Percentiles rank a stretch among this genome's conserved stretches.
phyloP scores from a whole-genome alignment of 2,888 invertebrate genomes.

The Troides helena region DNA sequence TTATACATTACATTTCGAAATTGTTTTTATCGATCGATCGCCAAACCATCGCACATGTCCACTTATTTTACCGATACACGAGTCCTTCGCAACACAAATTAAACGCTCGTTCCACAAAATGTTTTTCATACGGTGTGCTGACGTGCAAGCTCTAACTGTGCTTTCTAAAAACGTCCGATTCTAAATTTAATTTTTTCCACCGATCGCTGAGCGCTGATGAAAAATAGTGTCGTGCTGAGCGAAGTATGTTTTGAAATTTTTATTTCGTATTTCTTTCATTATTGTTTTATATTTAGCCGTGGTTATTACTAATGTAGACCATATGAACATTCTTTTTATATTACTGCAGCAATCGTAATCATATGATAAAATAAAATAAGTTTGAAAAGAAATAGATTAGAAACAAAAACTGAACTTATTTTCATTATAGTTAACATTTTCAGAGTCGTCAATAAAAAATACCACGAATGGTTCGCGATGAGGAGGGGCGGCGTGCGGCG shows the following conservation, averaged over 20 bases:
- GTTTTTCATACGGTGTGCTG: slow-evolving; percentile 32
- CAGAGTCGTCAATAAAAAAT: slow-evolving; percentile 79
- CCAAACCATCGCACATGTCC: slow-evolving; percentile 9
- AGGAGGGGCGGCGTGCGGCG: slow-evolving; percentile 74
- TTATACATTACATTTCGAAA: slow-evolving; percentile 31
- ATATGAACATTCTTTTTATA: not conserved
- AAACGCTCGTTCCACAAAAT: slow-evolving; percentile 36
- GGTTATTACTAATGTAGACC: not conserved
- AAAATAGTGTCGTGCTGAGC: slow-evolving; percentile 67
- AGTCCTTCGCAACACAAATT: slow-evolving; percentile 32
- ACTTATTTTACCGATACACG: slow-evolving; percentile 20
- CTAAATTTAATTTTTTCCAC: slow-evolving; percentile 68
- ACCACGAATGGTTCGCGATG: slow-evolving; percentile 77
- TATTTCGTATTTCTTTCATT: slow-evolving; percentile 41
- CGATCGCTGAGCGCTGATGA: slow-evolving; percentile 56
- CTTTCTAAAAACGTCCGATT: slow-evolving; percentile 63
- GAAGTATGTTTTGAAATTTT: slow-evolving; percentile 65
- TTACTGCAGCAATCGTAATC: not conserved
- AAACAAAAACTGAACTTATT: slow-evolving; percentile 50
- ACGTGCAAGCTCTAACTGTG: slow-evolving; percentile 46
- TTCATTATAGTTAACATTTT: slow-evolving; percentile 60
- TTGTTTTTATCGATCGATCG: slow-evolving; percentile 28
- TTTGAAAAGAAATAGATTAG: slow-evolving; percentile 38
- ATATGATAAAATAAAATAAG: not conserved
- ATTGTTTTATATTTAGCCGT: not conserved